Evolutionary conservation across 2,797 vertebrate genomes (phyloP), one percentile per base, ranked within the genome.

Genomic region (Pipistrellus pygmaeus): DNA sequence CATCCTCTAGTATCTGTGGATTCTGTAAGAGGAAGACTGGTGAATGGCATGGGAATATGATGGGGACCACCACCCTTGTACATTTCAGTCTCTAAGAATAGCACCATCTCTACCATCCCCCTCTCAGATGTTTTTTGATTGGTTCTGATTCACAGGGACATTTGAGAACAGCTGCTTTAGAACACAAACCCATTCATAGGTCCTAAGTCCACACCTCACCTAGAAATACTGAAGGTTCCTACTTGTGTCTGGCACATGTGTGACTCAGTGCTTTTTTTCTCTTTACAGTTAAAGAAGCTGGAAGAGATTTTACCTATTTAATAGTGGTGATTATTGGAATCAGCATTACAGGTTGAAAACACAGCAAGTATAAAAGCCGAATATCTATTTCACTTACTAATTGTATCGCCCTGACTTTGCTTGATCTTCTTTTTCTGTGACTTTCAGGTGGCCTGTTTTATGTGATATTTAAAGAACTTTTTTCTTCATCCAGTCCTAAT

Each of bases 401-500:
- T 89, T 64, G 17, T 48, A 51, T 86, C 2, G 1, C 68, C 95
- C 85, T 94, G 48, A 69, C 93, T 96, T 66, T 53, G 44, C 90
- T 84, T 55, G 30, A 96, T 69, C 88, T 95, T 57, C 46, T 96
- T 97, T 96, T 62, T 81, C 87, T 97, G 69, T 97, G 6, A 78
- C 96, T 97, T 95, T 96, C 97, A 99, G 99, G 99, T 95, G 99
- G 99, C 90, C 98, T 99, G 94, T 98, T 99, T n/a, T 99, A 99
- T 97, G 98, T 99, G 85, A 98, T 99, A 93, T 99, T 99, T 97
- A 99, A 99, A 98, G 99, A 99, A 97, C 98, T 99, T 0, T 99
- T 99, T 97, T 99, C 99, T 84, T 99, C 99, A 92, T 99, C 99
- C 60, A 99, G 99, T 97, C 99, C 99, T 80, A 99, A 98, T 98